These are phyloP conservation scores for Diadumene lineata DNA, from an alignment of 92 coral and sea anemone genomes.

Conservation along the genomic window DNA sequence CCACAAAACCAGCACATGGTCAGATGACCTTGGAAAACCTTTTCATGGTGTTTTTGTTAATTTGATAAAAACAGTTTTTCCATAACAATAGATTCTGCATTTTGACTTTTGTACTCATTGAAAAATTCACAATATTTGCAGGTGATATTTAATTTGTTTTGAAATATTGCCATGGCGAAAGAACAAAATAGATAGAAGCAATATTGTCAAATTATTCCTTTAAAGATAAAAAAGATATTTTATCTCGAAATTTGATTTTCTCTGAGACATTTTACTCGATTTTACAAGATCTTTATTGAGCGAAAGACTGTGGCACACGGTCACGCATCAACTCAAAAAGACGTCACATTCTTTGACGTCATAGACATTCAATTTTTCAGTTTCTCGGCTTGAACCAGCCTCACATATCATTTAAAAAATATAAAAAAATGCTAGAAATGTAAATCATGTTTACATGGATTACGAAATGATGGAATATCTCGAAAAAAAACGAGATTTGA, in stretches of 20 bases:
- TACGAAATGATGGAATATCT: neutral
- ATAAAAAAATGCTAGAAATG: too few species aligned
- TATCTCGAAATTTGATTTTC: neutral
- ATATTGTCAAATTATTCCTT: neutral
- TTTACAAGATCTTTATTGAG: too few species aligned
- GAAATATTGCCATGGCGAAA: too few species aligned
- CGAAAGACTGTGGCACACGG: neutral
- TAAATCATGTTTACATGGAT: too few species aligned
- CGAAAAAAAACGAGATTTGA: neutral
- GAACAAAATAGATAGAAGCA: too few species aligned
- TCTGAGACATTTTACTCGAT: too few species aligned
- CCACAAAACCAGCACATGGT: neutral
- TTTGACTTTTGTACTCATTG: neutral
- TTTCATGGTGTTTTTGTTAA: too few species aligned
- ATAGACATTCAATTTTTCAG: neutral
- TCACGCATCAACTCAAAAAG: neutral
- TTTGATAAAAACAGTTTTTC: neutral
- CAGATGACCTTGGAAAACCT: slow-evolving; percentile 9
- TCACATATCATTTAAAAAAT: too few species aligned
- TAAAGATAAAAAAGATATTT: neutral
- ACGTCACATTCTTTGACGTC: too few species aligned
- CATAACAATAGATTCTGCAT: neutral
- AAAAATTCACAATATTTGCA: too few species aligned
- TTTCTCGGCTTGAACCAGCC: neutral
- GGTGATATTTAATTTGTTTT: too few species aligned